Evolutionary conservation across 2,888 invertebrate species (phyloP).

Genomic region (Glaucopsyche alexis): DNA sequence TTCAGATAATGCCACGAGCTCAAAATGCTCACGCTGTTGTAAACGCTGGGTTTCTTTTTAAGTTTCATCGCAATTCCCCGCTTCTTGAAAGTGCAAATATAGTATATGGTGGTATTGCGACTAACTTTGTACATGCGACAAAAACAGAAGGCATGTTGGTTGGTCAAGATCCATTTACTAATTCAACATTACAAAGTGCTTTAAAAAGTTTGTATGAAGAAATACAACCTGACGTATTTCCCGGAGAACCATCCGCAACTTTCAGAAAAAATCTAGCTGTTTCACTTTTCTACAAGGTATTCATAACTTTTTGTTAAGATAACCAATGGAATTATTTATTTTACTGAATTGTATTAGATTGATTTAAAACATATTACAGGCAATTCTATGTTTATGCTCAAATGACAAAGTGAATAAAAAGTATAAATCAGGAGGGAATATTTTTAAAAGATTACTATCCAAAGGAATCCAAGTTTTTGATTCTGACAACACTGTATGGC

Average conservation of each 20-base stretch:
- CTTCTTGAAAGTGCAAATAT: slow-evolving; percentile 72
- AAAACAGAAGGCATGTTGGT: slow-evolving; percentile 73
- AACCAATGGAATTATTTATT: background rate
- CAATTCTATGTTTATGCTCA: slow-evolving; percentile 80
- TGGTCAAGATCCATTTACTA: slow-evolving; percentile 64
- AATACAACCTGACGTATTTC: slow-evolving; percentile 49
- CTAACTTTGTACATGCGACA: slow-evolving; percentile 66
- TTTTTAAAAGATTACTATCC: slow-evolving; percentile 82
- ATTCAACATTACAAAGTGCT: slow-evolving; percentile 62
- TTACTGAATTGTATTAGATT: slow-evolving; percentile 36
- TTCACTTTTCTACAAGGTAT: slow-evolving; percentile 81
- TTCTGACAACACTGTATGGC: slow-evolving; percentile 84
- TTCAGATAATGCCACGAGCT: slow-evolving; percentile 85
- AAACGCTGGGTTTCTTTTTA: slow-evolving; percentile 85
- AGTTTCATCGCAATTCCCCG: slow-evolving; percentile 63
- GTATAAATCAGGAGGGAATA: slow-evolving; percentile 78
- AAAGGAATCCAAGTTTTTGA: slow-evolving; percentile 86
- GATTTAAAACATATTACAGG: slow-evolving; percentile 48
- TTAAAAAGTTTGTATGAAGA: slow-evolving; percentile 51
- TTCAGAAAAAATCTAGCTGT: slow-evolving; percentile 81
- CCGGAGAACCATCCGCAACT: slow-evolving; percentile 77
- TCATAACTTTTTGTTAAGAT: background rate
- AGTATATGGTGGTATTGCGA: slow-evolving; percentile 81
- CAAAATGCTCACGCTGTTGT: slow-evolving; percentile 88
- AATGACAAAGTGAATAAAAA: slow-evolving; percentile 65